Evolutionary conservation across 1,140 invertebrate species (phyloP).

Genomic region (Drosophila neocordata): DNA sequence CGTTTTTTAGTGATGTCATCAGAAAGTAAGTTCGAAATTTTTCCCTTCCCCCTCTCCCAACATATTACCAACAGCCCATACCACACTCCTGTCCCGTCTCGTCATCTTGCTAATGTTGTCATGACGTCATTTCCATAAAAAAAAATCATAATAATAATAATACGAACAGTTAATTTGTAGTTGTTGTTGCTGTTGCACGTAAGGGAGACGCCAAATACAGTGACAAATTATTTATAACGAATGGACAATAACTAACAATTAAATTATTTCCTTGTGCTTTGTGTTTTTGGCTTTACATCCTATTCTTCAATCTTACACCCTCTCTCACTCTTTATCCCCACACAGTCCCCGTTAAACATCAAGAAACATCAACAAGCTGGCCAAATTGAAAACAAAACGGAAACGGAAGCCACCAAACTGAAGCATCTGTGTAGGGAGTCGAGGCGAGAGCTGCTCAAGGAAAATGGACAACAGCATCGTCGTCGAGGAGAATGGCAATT

Average conservation of each 20-base stretch:
- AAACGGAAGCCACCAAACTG: constrained; percentile 81
- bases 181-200: constrained; percentile 26
- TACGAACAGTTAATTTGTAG: constrained; percentile 35
- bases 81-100: not conserved
- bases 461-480: constrained; percentile 94
- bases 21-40: constrained; percentile 75
- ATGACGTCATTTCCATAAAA: constrained; percentile 81
- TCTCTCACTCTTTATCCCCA: not conserved
- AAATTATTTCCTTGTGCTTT: constrained; percentile 6
- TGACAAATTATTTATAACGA: constrained; percentile 19
- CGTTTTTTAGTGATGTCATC: constrained; percentile 78
- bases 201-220: constrained; percentile 22
- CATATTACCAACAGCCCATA: constrained; percentile 18
- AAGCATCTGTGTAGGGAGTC: constrained; percentile 80
- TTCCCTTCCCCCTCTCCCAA: constrained; percentile 13
- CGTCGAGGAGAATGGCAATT: constrained; percentile 92
- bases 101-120: constrained; percentile 48
- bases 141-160: constrained; percentile 50
- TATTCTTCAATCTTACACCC: not conserved
- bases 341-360: constrained; percentile 38
- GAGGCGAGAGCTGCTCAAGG: constrained; percentile 75
- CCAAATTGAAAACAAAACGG: constrained; percentile 69
- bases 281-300: not conserved
- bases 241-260: constrained; percentile 9
- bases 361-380: constrained; percentile 63